Percentiles rank a stretch among this genome's conserved stretches.
Evolutionary conservation across 1,140 invertebrate species (phyloP).

Genomic region (Drosophila gunungcola): DNA sequence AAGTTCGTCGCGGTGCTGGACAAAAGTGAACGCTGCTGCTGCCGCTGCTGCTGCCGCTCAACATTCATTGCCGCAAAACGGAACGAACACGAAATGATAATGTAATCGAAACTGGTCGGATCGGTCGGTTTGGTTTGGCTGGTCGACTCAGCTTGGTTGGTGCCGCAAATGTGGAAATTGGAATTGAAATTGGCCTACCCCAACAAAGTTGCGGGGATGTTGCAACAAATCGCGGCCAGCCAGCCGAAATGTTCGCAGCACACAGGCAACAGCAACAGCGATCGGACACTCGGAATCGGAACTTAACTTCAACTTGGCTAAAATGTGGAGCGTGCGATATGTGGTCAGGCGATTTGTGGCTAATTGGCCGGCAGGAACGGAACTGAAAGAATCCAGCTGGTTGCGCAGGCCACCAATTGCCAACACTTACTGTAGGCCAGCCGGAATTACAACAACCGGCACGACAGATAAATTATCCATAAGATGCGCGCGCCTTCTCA

Average conservation of each 20-base stretch:
- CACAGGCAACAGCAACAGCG: not conserved
- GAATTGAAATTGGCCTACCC: constrained; percentile 43
- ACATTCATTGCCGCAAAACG: constrained; percentile 81
- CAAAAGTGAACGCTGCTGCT: constrained; percentile 68
- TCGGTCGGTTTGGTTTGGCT: constrained; percentile 12
- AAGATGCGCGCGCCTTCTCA: constrained; percentile 65
- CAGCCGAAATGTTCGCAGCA: constrained; percentile 7
- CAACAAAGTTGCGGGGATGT: constrained; percentile 32
- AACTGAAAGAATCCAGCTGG: constrained; percentile 31
- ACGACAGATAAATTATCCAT: constrained; percentile 58
- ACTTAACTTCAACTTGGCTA: constrained; percentile 59
- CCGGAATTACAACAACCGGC: constrained; percentile 19
- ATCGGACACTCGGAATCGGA: constrained; percentile 51
- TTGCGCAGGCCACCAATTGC: constrained; percentile 24
- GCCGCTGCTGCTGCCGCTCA: constrained; percentile 41
- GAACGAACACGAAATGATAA: constrained; percentile 72
- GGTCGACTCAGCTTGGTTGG: constrained; percentile 2
- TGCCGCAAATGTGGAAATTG: constrained; percentile 66
- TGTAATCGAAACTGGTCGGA: constrained; percentile 82
- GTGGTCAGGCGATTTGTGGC: constrained; percentile 35
- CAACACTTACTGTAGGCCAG: constrained; percentile 10
- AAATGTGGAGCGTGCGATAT: constrained; percentile 46
- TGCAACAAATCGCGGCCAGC: constrained; percentile 33
- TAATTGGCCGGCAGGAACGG: constrained; percentile 45
- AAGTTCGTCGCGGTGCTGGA: constrained; percentile 66